Evolutionary conservation across 2,113 vertebrate genomes (phyloP), one percentile per base, ranked within the genome.

Genomic region (Phalacrocorax pelagicus): DNA sequence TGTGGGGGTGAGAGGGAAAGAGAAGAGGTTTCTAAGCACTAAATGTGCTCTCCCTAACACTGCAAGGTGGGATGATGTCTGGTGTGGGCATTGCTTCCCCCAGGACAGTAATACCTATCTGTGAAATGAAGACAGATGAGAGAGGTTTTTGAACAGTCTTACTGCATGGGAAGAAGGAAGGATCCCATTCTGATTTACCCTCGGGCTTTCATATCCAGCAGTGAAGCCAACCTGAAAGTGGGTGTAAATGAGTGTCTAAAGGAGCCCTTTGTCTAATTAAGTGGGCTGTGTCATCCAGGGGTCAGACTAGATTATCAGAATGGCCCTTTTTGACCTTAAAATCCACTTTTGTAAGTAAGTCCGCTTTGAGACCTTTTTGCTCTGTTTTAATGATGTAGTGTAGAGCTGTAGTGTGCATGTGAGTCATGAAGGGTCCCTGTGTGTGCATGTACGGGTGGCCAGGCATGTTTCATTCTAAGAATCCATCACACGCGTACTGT

Each of bases 401-500:
- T 38, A 38, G 38, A 38, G 15, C 80, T 62, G 44, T 23, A 40
- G 34, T 55, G 30, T 66, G 61, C 67, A 54, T 1, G 3, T 46
- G 44, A 81, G 29, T 72, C 36, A 7, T 42, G 65, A 69, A 49
- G 42, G 22, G 29, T 86, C 40, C 18, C 16, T 44, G 26, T 2
- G 1, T 42, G 42, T 65, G 52, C 77, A 23, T 10, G 11, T 26
- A 16, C 0, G 1, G 38, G 23, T 1, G 2, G 32, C 58, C 85
- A 83, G 78, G 61, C 10, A 9, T 0, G 0, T 78, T 83, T 94
- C 18, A 27, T 74, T 81, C 51, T 1, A 4, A 49, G 65, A 78
- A 52, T 63, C 52, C 22, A 5, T 59, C 29, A 23, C 5, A 5
- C 0, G 0, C 0, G 3, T 63, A 5, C 14, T 58, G 8, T 54